Evolutionary conservation across 2,113 vertebrate species (phyloP).

Genomic region (Megaptera novaeangliae): DNA sequence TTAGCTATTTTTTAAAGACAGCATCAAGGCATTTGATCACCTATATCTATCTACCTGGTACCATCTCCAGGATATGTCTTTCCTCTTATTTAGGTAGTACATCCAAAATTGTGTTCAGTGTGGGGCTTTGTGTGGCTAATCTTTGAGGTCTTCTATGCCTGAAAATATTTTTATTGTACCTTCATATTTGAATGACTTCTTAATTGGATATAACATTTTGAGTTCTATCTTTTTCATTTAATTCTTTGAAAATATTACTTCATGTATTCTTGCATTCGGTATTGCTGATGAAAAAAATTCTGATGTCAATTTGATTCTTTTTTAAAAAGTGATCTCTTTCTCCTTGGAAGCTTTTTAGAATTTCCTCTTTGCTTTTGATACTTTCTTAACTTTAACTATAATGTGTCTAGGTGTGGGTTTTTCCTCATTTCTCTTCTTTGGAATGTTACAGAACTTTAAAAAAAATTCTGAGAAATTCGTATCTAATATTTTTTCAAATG

Average conservation of each 20-base stretch:
- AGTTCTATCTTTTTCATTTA: not conserved
- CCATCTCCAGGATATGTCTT: not conserved
- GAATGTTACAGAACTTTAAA: not conserved
- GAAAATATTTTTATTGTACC: constrained; percentile 30
- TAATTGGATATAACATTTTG: constrained; percentile 23
- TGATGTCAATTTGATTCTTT: not conserved
- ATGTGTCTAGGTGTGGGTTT: not conserved
- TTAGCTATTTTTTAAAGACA: not conserved
- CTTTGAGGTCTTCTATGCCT: not conserved
- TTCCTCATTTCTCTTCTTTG: not conserved
- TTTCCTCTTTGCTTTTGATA: constrained; percentile 15
- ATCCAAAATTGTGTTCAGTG: not conserved
- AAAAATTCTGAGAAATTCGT: not conserved
- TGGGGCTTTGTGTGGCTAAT: not conserved
- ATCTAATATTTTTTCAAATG: not conserved
- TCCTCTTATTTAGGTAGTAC: not conserved
- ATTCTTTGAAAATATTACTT: constrained; percentile 6
- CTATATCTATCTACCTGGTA: not conserved
- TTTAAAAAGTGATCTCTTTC: not conserved
- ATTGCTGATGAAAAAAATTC: not conserved
- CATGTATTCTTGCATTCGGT: not conserved
- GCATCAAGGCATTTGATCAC: not conserved
- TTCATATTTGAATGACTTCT: constrained; percentile 22
- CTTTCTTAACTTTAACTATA: not conserved
- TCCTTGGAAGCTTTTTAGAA: not conserved